Base-by-base conservation (phyloP, 1,140 invertebrate species). In the Cyclargus thomasi region DNA sequence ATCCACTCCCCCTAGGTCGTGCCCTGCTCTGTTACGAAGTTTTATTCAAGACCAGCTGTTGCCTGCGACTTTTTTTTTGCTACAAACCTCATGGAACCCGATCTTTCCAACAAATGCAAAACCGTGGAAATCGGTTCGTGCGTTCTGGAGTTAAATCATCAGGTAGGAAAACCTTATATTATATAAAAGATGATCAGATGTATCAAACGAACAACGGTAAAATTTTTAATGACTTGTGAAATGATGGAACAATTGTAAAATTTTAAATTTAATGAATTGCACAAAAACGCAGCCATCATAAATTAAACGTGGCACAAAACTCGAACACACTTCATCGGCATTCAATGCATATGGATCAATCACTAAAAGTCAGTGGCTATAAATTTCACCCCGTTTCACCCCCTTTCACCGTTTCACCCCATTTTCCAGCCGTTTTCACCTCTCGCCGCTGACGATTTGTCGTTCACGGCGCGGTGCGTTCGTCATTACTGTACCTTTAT, bases 371-470 rank as follows among this genome's bases (percentile, higher is more conserved):
- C 77, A 65, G 35, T 36, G 65, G 73, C 76, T 73, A 82, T 82
- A 82, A 82, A 80, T 82, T 72, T 68, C 74, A 64, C 57, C 59
- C 77, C 39, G 39, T 76, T 79, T 76, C 77, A 70, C 67, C 66
- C 75, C 73, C 78, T 81, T 80, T 82, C 39, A 47, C 39, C 39
- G 39, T 76, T 79, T 76, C 77, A 70, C 65, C 66, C 75, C 73
- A 80, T 81, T 80, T 82, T 77, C 79, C 78, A 76, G 70, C 76
- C 73, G 77, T 82, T 80, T 80, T 82, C 80, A 80, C 76, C 78
- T 80, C 72, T 69, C 71, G 62, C 53, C 35, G 64, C 70, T 68
- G 63, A 71, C 75, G 73, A 77, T 79, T 79, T 79, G 76, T 79
- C 72, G 72, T 64, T 65, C 66, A 62, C 70, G 65, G 29, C 53